These are phyloP conservation scores for Toxonevra muliebris DNA, from an alignment of 2,888 invertebrate genomes.

Conservation along the genomic window DNA sequence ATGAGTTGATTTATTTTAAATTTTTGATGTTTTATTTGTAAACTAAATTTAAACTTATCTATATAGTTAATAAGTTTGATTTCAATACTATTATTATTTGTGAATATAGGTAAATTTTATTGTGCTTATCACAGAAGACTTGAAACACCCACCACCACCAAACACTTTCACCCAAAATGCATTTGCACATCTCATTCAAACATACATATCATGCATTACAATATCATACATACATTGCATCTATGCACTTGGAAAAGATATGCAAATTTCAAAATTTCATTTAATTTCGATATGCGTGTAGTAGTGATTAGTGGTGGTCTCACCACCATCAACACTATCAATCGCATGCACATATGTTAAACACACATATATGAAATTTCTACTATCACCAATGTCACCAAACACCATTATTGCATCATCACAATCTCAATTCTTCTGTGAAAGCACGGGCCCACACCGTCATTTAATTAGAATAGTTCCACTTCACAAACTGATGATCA, in stretches of 20 bases:
- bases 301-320: background rate
- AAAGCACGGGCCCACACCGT: conserved; percentile 66
- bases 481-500: conserved; percentile 60
- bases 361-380: conserved; percentile 26
- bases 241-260: conserved; percentile 34
- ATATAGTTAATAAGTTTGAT: conserved; percentile 29
- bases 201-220: conserved; percentile 42
- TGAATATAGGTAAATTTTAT: conserved; percentile 39
- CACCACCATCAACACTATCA: conserved; percentile 32
- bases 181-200: conserved; percentile 44
- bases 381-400: conserved; percentile 22
- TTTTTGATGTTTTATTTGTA: conserved; percentile 13
- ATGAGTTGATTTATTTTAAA: conserved; percentile 11
- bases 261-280: conserved; percentile 40
- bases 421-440: conserved; percentile 65
- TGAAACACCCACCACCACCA: conserved; percentile 37
- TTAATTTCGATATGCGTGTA: conserved; percentile 30
- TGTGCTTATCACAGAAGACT: conserved; percentile 62
- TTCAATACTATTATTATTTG: conserved; percentile 34
- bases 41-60: background rate
- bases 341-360: conserved; percentile 37
- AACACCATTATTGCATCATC: conserved; percentile 62
- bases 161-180: conserved; percentile 20
- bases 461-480: conserved; percentile 61
- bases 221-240: conserved; percentile 23